Evolutionary conservation across 30 jellyfish, hydroid and myxozoan species (phyloP).

Genomic region (Cassiopea andromeda): DNA sequence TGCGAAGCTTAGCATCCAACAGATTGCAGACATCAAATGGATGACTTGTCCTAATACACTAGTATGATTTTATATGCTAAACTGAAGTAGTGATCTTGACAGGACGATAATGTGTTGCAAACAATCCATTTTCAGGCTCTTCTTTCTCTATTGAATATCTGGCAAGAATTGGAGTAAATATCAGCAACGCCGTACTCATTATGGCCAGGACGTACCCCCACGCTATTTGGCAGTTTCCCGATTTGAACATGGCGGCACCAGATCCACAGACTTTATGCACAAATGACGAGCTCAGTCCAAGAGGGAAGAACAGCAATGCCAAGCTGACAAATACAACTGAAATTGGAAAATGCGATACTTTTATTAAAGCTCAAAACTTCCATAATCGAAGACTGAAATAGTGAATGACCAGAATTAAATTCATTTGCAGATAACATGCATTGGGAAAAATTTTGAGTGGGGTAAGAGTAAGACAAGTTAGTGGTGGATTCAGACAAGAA

Average conservation of each 20-base stretch:
- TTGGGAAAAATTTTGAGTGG: too few species aligned
- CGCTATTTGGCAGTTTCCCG: conserved; percentile 81
- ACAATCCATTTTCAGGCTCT: conserved; percentile 45
- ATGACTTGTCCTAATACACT: background rate
- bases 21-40: background rate
- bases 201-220: conserved; percentile 91
- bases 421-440: too few species aligned
- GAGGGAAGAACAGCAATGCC: conserved; percentile 86
- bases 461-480: too few species aligned
- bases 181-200: conserved; percentile 74
- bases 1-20: background rate
- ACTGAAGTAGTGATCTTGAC: conserved; percentile 65
- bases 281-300: conserved; percentile 83
- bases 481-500: too few species aligned
- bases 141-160: conserved; percentile 81
- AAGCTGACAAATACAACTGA: conserved; percentile 79
- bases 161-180: conserved; percentile 84
- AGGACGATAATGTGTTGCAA: conserved; percentile 68
- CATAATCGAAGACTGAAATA: too few species aligned
- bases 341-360: background rate
- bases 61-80: background rate
- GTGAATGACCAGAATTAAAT: too few species aligned
- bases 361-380: too few species aligned
- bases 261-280: conserved; percentile 81
- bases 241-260: conserved; percentile 65